Conservation (phyloP, 1,140 invertebrate species). For the Temnothorax nylanderi region DNA sequence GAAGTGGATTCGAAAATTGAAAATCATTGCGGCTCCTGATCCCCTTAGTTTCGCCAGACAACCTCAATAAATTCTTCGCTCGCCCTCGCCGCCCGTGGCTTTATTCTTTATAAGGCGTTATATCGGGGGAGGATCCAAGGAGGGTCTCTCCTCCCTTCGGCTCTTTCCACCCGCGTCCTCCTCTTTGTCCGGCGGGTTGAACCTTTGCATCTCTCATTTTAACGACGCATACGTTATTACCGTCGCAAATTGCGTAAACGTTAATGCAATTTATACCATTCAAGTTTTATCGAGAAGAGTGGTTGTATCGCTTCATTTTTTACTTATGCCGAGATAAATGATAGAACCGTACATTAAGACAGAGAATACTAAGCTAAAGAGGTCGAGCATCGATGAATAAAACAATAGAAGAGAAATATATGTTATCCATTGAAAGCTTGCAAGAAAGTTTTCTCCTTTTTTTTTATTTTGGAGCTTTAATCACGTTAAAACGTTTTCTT, state of each 20-base stretch:
- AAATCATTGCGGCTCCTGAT: constrained; percentile 84
- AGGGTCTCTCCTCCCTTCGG: constrained; percentile 4
- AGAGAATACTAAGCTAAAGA: neutral
- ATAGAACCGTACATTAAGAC: neutral
- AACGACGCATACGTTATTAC: constrained; percentile 46
- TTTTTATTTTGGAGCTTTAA: constrained; percentile 44
- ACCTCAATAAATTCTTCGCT: constrained; percentile 82
- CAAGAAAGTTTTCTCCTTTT: constrained; percentile 9
- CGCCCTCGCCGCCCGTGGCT: constrained; percentile 63
- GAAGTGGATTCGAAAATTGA: constrained; percentile 85
- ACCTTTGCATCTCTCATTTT: constrained; percentile 45
- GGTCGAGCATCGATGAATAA: constrained; percentile 26
- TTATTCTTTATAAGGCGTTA: constrained; percentile 76
- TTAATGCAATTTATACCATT: constrained; percentile 23
- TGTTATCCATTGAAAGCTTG: constrained; percentile 15
- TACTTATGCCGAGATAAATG: neutral
- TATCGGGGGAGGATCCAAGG: constrained; percentile 60
- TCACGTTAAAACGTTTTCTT: constrained; percentile 56
- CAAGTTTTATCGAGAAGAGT: constrained; percentile 31
- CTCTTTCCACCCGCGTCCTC: constrained; percentile 24
- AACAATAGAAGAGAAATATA: constrained; percentile 35
- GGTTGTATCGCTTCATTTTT: neutral
- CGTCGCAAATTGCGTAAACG: constrained; percentile 43
- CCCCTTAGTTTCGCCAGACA: constrained; percentile 82
- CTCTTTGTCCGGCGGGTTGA: constrained; percentile 53